Conservation (phyloP, 2,888 invertebrate species). For the Calameuta idolon region DNA sequence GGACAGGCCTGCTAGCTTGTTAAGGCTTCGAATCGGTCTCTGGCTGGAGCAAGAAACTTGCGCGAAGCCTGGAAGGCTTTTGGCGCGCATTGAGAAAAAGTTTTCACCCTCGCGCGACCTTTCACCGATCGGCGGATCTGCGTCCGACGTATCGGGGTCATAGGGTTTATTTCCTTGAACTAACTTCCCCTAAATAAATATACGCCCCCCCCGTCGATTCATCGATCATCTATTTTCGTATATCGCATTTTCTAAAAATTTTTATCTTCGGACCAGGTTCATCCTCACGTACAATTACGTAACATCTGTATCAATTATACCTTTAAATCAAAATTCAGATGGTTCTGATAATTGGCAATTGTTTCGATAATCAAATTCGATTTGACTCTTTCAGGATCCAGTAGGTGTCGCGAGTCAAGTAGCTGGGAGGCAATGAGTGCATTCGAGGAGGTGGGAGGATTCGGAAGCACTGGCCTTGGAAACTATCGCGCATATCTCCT, state of each 20-base stretch:
- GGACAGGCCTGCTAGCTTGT: not conserved
- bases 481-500: not conserved
- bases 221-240: not conserved
- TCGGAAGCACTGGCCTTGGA: not conserved
- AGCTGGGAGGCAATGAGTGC: not conserved
- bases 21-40: not conserved
- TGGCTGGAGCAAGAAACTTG: not conserved
- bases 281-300: not conserved
- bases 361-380: conserved; percentile 22
- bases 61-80: not conserved
- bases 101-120: conserved; percentile 5
- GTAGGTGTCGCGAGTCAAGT: not conserved
- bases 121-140: not conserved
- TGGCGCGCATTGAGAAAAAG: not conserved
- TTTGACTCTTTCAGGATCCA: not conserved
- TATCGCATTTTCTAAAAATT: not conserved
- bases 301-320: not conserved
- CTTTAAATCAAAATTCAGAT: not conserved
- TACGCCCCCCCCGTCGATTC: too few species aligned
- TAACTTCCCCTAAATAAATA: not conserved
- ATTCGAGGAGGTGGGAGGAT: not conserved
- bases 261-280: not conserved
- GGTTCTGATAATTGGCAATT: conserved; percentile 20
- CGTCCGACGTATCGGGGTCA: not conserved
- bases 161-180: not conserved